Evolutionary conservation across 1,140 invertebrate species (phyloP).

Genomic region (Diprion similis): DNA sequence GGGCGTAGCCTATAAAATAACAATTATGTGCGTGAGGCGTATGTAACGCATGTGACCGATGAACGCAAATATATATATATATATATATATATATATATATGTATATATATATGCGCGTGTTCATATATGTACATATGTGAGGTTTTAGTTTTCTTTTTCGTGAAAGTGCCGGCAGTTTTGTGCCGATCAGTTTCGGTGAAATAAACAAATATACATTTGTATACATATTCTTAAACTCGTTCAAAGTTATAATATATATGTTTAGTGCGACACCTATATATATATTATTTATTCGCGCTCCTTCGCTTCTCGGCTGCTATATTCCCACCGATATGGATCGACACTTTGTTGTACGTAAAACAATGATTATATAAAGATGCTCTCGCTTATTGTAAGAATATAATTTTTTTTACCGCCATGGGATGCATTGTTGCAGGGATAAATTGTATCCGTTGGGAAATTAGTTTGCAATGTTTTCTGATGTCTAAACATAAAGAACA

Average conservation of each 20-base stretch:
- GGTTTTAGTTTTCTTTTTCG: neutral
- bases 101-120: neutral
- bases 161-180: neutral
- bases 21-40: neutral
- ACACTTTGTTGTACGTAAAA: neutral
- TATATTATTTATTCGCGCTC: too few relatives aligned
- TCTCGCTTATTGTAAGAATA: too few relatives aligned
- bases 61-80: neutral
- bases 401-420: too few relatives aligned
- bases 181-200: neutral
- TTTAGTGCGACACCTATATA: neutral
- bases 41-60: neutral
- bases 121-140: neutral
- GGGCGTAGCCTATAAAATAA: neutral
- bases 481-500: too few relatives aligned
- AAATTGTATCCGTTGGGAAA: too few relatives aligned
- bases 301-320: neutral
- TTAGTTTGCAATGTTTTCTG: too few relatives aligned
- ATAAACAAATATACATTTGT: too few relatives aligned
- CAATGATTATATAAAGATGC: neutral
- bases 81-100: neutral
- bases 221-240: too few relatives aligned
- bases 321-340: conserved; percentile 2
- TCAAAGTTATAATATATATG: neutral
- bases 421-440: too few relatives aligned